These are phyloP conservation scores for Mylabris sibirica DNA, from an alignment of 2,888 invertebrate species.

Conservation along the genomic window DNA sequence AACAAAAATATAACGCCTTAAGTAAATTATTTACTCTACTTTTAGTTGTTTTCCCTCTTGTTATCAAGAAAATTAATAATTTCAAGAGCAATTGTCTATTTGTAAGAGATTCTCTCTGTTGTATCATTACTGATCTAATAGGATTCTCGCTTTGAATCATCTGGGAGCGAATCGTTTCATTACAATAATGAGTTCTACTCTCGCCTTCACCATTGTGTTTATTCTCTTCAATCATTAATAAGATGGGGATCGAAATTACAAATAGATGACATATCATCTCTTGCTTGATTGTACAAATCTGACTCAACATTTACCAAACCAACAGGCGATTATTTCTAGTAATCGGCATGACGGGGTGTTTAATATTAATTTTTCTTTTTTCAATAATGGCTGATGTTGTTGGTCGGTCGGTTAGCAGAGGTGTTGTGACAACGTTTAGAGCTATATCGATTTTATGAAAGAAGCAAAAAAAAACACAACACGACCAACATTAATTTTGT, in stretches of 20 bases:
- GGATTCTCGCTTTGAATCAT: conserved; percentile 53
- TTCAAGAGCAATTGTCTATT: conserved; percentile 30
- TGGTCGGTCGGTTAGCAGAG: not conserved
- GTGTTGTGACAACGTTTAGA: conserved; percentile 1
- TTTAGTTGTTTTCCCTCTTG: conserved; percentile 3
- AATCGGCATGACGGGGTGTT: conserved; percentile 22
- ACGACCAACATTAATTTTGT: conserved; percentile 18
- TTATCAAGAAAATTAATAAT: conserved; percentile 31
- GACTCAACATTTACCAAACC: conserved; percentile 31
- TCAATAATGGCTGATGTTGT: not conserved
- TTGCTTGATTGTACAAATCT: conserved; percentile 40
- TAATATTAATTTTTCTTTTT: conserved; percentile 21
- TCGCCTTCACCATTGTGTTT: conserved; percentile 52
- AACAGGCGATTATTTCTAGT: conserved; percentile 22
- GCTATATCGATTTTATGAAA: conserved; percentile 11
- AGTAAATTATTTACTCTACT: conserved; percentile 23
- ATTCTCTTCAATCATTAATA: conserved; percentile 52
- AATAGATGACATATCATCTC: conserved; percentile 53
- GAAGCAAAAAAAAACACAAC: not conserved
- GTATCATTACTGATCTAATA: conserved; percentile 54
- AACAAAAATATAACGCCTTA: not conserved
- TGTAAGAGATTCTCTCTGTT: conserved; percentile 28
- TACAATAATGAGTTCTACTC: conserved; percentile 52
- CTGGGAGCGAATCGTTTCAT: conserved; percentile 55
- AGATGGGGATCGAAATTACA: conserved; percentile 52